A percentile compares a stretch with the other conserved stretches of the same genome.
Evolutionary conservation across 2,113 vertebrate genomes (phyloP).

Genomic region (Paraplagusia blochii): DNA sequence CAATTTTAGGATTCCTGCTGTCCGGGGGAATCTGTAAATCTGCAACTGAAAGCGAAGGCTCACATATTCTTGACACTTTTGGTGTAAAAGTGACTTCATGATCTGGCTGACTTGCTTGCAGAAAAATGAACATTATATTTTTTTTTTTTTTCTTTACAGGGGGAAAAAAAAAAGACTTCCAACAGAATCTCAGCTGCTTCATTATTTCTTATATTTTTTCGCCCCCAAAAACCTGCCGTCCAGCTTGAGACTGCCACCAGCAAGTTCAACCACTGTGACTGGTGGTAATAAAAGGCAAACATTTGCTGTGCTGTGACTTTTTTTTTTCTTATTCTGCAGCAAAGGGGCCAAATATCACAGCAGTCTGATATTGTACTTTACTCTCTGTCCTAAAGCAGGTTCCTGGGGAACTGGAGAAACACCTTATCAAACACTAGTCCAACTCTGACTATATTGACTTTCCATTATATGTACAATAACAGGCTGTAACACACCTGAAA

Average conservation of each 20-base stretch:
- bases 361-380: neutral
- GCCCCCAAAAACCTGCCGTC: constrained; percentile 38
- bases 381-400: neutral
- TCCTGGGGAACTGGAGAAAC: neutral
- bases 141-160: constrained; percentile 5
- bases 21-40: too few species aligned
- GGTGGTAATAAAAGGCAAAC: constrained; percentile 13
- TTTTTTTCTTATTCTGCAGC: neutral
- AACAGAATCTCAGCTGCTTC: constrained; percentile 21
- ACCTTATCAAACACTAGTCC: neutral
- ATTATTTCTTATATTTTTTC: constrained; percentile 39
- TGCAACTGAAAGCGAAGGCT: neutral
- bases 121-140: constrained; percentile 37
- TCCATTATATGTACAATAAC: too few species aligned
- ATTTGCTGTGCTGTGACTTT: neutral
- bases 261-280: constrained; percentile 16
- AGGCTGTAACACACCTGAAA: too few species aligned
- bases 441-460: neutral
- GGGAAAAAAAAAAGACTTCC: constrained; percentile 19
- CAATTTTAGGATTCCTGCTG: too few species aligned
- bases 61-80: neutral
- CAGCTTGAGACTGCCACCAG: constrained; percentile 31
- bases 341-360: neutral
- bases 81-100: constrained; percentile 1
- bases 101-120: constrained; percentile 12